These are phyloP conservation scores for Platichthys stellatus DNA, from an alignment of 2,113 vertebrate genomes.

Conservation along the genomic window DNA sequence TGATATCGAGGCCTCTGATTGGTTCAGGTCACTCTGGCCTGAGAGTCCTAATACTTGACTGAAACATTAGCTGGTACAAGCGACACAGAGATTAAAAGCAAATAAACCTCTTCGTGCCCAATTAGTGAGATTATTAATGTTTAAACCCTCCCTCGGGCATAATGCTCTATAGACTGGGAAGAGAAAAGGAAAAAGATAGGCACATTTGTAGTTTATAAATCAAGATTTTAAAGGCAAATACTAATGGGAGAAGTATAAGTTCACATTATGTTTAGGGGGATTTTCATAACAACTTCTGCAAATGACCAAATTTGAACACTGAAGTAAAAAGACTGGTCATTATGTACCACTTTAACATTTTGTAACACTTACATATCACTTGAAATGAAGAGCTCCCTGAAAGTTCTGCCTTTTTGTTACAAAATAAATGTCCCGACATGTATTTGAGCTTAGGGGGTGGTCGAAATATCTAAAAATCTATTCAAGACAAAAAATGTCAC, in stretches of 20 bases:
- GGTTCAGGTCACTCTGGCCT: conserved; percentile 34
- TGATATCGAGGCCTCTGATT: conserved; percentile 31
- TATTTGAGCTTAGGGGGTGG: background rate
- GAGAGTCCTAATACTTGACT: conserved; percentile 43
- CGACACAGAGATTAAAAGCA: conserved; percentile 7
- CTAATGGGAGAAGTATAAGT: no score
- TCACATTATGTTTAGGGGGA: no score
- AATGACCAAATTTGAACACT: no score
- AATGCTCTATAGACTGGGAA: background rate
- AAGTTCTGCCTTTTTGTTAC: no score
- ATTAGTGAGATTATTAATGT: background rate
- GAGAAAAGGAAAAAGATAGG: background rate
- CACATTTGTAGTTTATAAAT: background rate
- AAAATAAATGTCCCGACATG: background rate
- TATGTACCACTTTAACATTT: background rate
- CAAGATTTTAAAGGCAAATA: no score
- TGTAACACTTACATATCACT: no score
- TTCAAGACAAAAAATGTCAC: no score
- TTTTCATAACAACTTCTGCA: no score
- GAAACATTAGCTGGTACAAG: conserved; percentile 13
- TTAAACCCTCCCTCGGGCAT: background rate
- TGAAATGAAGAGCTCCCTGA: no score
- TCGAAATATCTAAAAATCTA: background rate
- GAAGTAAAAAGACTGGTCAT: background rate
- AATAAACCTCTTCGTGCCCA: background rate